Percentiles rank a stretch among this genome's conserved stretches.
Conservation (phyloP, 2,797 vertebrate genomes). For the Kryptopterus vitreolus region DNA sequence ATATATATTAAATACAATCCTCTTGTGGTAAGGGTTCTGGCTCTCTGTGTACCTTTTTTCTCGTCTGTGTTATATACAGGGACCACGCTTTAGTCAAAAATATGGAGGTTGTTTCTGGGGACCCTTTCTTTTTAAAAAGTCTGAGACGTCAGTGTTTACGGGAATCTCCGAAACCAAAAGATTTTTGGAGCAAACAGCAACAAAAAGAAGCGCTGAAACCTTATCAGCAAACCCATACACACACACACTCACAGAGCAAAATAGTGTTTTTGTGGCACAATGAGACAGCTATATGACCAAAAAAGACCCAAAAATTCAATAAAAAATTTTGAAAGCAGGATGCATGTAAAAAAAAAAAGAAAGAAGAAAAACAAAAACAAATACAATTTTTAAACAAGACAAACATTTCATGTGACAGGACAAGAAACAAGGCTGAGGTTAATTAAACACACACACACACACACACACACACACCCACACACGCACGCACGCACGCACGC, state of each 20-base stretch:
- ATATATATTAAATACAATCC: slow-evolving; percentile 99
- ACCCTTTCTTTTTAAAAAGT: slow-evolving; percentile 87
- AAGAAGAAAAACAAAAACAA: slow-evolving; percentile 53
- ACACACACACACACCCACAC: background rate
- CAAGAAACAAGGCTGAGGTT: slow-evolving; percentile 47
- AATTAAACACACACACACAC: slow-evolving; percentile 66
- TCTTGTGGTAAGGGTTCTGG: slow-evolving; percentile 98
- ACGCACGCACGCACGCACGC: slow-evolving; percentile 32
- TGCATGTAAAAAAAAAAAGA: slow-evolving; percentile 52
- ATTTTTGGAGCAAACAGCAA: slow-evolving; percentile 80
- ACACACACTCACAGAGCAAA: slow-evolving; percentile 67
- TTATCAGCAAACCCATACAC: slow-evolving; percentile 68
- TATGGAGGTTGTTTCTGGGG: slow-evolving; percentile 92
- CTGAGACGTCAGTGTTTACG: slow-evolving; percentile 91
- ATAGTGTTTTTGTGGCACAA: slow-evolving; percentile 59
- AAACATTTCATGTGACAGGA: slow-evolving; percentile 26
- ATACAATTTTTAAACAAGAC: background rate
- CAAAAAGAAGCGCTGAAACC: slow-evolving; percentile 66
- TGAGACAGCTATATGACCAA: slow-evolving; percentile 64
- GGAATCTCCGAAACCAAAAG: slow-evolving; percentile 84
- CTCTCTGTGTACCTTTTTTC: slow-evolving; percentile 85
- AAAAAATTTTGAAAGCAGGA: slow-evolving; percentile 68
- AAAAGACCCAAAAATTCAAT: slow-evolving; percentile 68
- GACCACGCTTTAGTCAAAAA: slow-evolving; percentile 96
- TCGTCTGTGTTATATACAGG: slow-evolving; percentile 95